These are phyloP conservation scores for Periophthalmus magnuspinnatus DNA, from an alignment of 2,797 vertebrate genomes.

Conservation along the genomic window DNA sequence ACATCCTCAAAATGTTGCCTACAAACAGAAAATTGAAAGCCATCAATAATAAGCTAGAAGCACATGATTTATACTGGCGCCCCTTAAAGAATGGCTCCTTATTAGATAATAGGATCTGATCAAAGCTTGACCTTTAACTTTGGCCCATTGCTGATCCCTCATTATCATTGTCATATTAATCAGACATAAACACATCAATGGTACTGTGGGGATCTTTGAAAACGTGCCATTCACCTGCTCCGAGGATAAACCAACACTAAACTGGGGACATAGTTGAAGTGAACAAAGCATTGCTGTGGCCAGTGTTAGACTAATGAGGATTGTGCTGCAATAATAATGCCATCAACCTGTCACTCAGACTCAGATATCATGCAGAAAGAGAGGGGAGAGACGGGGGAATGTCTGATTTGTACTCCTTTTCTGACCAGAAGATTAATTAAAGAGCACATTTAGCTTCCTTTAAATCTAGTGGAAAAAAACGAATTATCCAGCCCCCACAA, in stretches of 20 bases:
- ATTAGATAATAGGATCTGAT: neutral
- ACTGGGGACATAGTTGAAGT: constrained; percentile 19
- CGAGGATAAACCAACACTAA: constrained; percentile 23
- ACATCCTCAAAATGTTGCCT: too few relatives aligned
- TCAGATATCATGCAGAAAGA: neutral
- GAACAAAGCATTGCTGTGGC: constrained; percentile 39
- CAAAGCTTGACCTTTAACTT: neutral
- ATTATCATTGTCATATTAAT: neutral
- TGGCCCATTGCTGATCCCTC: neutral
- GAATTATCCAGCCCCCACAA: neutral
- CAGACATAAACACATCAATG: constrained; percentile 15
- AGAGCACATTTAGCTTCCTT: constrained; percentile 5
- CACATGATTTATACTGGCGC: neutral
- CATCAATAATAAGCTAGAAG: neutral
- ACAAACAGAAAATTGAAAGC: neutral
- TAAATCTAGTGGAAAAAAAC: constrained; percentile 8
- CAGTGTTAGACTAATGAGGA: constrained; percentile 28
- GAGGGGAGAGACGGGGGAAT: too few relatives aligned
- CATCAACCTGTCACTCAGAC: constrained; percentile 31
- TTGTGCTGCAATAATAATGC: constrained; percentile 17
- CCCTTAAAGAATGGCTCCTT: neutral
- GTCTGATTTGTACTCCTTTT: constrained; percentile 6
- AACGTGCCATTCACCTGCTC: constrained; percentile 39
- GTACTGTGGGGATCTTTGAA: constrained; percentile 31
- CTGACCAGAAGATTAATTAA: constrained; percentile 7